Evolutionary conservation across 1,140 invertebrate genomes (phyloP).

Genomic region (Oncopeltus fasciatus): DNA sequence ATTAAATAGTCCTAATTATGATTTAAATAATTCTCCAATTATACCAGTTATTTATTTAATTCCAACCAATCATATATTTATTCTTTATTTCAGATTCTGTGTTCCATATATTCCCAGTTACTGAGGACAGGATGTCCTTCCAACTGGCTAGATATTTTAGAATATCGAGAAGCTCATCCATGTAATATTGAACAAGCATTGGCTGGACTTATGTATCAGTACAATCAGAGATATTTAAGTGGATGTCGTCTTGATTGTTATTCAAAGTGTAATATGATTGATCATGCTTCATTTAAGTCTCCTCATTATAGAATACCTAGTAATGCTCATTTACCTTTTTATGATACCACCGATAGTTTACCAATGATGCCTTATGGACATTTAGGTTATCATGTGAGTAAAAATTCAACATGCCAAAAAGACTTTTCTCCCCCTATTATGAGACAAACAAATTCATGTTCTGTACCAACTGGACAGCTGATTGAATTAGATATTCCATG

Average conservation of each 20-base stretch:
- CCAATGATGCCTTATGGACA: background rate
- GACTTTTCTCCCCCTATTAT: background rate
- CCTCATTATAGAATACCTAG: background rate
- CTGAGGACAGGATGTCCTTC: conserved; percentile 33
- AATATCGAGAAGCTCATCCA: conserved; percentile 46
- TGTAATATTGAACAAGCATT: conserved; percentile 41
- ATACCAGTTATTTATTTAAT: no score
- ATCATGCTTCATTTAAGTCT: background rate
- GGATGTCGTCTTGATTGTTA: background rate
- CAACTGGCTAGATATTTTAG: conserved; percentile 48
- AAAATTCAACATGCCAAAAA: background rate
- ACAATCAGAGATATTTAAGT: background rate
- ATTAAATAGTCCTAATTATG: no score
- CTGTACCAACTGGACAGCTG: conserved; percentile 45
- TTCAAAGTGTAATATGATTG: conserved; percentile 16
- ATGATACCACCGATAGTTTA: conserved; percentile 10
- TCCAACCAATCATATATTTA: no score
- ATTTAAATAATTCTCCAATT: no score
- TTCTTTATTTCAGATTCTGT: conserved; percentile 32
- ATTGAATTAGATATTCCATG: conserved; percentile 46
- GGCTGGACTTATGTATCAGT: conserved; percentile 28
- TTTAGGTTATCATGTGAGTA: background rate
- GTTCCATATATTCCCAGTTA: conserved; percentile 42
- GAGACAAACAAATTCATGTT: conserved; percentile 12
- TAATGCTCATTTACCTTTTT: conserved; percentile 5